phyloP scores from a whole-genome alignment of 2,113 vertebrate species.

The Condylura cristata region DNA sequence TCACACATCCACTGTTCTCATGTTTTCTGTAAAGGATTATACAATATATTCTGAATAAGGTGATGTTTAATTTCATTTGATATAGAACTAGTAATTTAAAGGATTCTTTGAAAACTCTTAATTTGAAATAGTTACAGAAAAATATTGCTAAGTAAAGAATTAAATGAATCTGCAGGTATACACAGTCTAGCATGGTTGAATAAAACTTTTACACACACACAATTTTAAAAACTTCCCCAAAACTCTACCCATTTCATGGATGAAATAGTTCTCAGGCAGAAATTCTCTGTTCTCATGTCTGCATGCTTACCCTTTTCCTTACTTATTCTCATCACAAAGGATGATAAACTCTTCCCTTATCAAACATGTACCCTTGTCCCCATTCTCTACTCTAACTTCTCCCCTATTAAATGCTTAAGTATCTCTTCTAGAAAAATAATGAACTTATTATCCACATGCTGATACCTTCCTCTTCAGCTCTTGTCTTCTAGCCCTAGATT shows the following conservation, averaged over 20 bases:
- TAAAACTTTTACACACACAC: conserved; percentile 5
- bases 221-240: conserved; percentile 30
- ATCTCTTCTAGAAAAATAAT: not conserved
- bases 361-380: not conserved
- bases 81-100: conserved; percentile 13
- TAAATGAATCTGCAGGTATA: not conserved
- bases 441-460: not conserved
- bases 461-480: not conserved
- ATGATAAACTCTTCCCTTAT: not conserved
- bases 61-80: not conserved
- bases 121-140: not conserved
- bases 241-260: not conserved
- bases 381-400: not conserved
- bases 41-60: not conserved
- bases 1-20: not conserved
- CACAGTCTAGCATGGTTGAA: not conserved
- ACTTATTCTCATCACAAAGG: not conserved
- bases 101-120: conserved; percentile 51
- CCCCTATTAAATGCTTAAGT: not conserved
- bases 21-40: conserved; percentile 29
- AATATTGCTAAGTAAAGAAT: not conserved
- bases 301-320: not conserved
- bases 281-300: not conserved
- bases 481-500: not conserved
- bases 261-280: not conserved